Evolutionary conservation across 2,113 vertebrate species (phyloP).

Genomic region (Panurus biarmicus): DNA sequence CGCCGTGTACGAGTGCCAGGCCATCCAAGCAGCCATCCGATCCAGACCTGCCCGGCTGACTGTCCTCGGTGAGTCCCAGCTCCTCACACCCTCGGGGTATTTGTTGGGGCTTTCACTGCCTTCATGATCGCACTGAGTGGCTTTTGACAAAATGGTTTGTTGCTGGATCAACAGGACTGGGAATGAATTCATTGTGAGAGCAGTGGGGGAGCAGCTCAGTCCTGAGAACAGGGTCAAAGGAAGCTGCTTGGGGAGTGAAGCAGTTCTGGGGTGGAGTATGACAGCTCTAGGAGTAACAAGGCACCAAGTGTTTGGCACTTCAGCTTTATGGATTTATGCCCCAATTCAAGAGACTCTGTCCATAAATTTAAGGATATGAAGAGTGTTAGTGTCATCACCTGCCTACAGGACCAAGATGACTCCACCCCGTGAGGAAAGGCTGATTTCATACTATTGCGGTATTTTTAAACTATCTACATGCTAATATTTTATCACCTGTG

Average conservation of each 20-base stretch:
- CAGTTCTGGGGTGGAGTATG: not conserved
- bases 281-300: not conserved
- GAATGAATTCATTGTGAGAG: not conserved
- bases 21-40: slow-evolving; percentile 92
- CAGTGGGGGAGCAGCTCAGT: not conserved
- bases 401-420: rapidly evolving
- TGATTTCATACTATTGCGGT: not conserved
- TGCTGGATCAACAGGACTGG: not conserved
- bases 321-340: not conserved
- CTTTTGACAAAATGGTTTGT: not conserved
- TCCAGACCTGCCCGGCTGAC: slow-evolving; percentile 92
- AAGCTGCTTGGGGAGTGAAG: not conserved
- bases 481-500: rapidly evolving
- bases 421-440: not conserved
- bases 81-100: rapidly evolving
- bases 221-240: not conserved
- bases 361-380: not conserved
- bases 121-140: rapidly evolving
- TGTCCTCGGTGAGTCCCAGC: slow-evolving; percentile 81
- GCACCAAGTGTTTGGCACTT: not conserved
- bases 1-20: slow-evolving; percentile 94
- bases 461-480: not conserved
- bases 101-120: not conserved
- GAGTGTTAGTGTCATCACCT: not conserved
- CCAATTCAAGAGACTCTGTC: not conserved